Percentiles rank a stretch among this genome's conserved stretches.
These are phyloP conservation scores for Turdus rufiventris DNA, from an alignment of 2,113 vertebrate species.

Conservation along the genomic window DNA sequence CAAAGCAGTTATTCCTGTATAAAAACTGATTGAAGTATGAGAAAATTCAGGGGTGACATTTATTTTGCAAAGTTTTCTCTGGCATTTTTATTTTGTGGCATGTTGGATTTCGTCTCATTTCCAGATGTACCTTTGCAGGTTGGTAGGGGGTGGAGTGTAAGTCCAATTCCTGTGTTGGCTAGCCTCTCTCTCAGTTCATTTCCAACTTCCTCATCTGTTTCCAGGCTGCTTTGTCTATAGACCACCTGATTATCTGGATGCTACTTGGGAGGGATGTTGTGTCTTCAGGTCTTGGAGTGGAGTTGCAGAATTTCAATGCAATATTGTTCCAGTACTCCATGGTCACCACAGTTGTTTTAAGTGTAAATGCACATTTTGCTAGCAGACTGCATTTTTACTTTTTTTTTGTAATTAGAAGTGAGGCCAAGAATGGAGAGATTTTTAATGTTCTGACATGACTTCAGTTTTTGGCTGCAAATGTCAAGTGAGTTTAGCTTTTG, in stretches of 20 bases:
- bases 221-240: not conserved
- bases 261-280: not conserved
- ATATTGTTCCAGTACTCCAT: not conserved
- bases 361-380: not conserved
- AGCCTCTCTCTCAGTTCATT: not conserved
- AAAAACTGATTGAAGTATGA: not conserved
- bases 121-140: not conserved
- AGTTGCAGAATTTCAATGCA: not conserved
- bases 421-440: not conserved
- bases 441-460: not conserved
- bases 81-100: not conserved
- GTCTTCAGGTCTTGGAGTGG: not conserved
- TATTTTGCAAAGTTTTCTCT: not conserved
- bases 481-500: not conserved
- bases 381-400: not conserved
- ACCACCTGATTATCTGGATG: not conserved
- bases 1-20: not conserved
- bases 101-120: rapidly evolving
- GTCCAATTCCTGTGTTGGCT: not conserved
- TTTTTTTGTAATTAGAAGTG: not conserved
- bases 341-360: not conserved
- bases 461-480: not conserved
- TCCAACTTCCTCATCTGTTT: not conserved
- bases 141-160: not conserved
- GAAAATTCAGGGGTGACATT: not conserved